Evolutionary conservation across 2,797 vertebrate species (phyloP), one percentile per base, ranked within the genome.

Genomic region (Synanceia verrucosa): DNA sequence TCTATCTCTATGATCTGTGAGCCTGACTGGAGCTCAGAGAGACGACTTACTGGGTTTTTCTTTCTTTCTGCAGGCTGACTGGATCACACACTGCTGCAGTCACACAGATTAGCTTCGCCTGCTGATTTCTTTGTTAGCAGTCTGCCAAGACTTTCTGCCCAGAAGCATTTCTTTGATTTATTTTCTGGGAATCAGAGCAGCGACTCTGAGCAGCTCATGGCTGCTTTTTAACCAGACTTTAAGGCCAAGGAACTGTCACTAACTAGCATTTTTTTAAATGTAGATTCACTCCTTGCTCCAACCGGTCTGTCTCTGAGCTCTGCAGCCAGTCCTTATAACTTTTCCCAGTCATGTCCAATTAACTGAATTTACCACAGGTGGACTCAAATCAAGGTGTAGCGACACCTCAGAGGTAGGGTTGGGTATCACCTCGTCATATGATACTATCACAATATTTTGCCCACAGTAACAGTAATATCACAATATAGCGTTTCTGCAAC

Each of bases 71-170:
- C n/a, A n/a, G n/a, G n/a, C n/a, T n/a, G n/a, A 41, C 39, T 9
- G 8, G 39, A 18, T n/a, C 18, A 18, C 18, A 41, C 33, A 66
- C 16, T 36, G 47, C 67, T 69, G 67, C 14, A 43, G 23, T 59
- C 8, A 4, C 36, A 63, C 56, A 26, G 62, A 66, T 68, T 48
- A 68, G 33, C 65, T 24, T 55, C 56, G 51, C 36, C 33, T 48
- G 44, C 18, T 21, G 65, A 16, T 57, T 59, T 33, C 59, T 65
- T 71, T 76, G 51, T 62, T 60, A 1, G 21, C 26, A 53, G 26
- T 51, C 29, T 33, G 2, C 14, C 21, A 57, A 2, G 44, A 53
- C 26, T 10, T 48, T 56, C 51, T 62, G 47, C 18, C 7, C 6
- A 3, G 0, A 11, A 34, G 37, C 19, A 31, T 39, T 56, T 3